These are phyloP conservation scores for Tenebrio molitor DNA, from an alignment of 1,140 invertebrate genomes.

Conservation along the genomic window DNA sequence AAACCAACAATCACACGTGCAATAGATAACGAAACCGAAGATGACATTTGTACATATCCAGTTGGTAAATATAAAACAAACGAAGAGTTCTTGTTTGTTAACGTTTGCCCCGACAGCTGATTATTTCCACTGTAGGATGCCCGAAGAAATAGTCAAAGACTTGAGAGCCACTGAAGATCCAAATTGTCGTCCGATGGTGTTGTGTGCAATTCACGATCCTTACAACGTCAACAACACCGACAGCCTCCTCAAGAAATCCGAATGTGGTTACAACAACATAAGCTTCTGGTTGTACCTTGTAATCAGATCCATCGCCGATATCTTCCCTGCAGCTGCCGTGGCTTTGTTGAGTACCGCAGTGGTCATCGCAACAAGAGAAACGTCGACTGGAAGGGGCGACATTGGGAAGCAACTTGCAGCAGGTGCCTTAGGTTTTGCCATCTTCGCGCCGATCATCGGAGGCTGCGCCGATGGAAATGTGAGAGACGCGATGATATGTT, in stretches of 20 bases:
- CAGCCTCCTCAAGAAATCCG: slow-evolving; percentile 75
- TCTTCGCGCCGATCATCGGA: slow-evolving; percentile 79
- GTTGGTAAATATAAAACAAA: slow-evolving; percentile 53
- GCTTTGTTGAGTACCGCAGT: slow-evolving; percentile 81
- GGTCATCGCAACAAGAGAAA: slow-evolving; percentile 85
- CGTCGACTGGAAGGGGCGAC: slow-evolving; percentile 82
- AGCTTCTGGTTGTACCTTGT: slow-evolving; percentile 81
- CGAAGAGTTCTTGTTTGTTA: not conserved
- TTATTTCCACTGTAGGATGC: slow-evolving; percentile 72
- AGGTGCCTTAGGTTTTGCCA: slow-evolving; percentile 79
- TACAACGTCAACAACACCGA: slow-evolving; percentile 71
- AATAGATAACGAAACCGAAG: slow-evolving; percentile 65
- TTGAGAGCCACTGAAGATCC: slow-evolving; percentile 56
- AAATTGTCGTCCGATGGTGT: slow-evolving; percentile 73
- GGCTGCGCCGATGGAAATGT: slow-evolving; percentile 56
- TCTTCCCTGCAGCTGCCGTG: slow-evolving; percentile 80
- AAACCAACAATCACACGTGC: slow-evolving; percentile 65
- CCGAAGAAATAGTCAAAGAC: slow-evolving; percentile 60
- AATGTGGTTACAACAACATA: slow-evolving; percentile 76
- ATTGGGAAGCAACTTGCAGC: slow-evolving; percentile 85
- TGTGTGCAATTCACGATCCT: slow-evolving; percentile 78
- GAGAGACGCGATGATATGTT: slow-evolving; percentile 70
- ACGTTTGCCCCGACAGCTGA: slow-evolving; percentile 67
- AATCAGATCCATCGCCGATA: slow-evolving; percentile 79
- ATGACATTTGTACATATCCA: slow-evolving; percentile 65